Evolutionary conservation across 1,140 invertebrate genomes (phyloP).

Genomic region (Dendrolimus punctatus): DNA sequence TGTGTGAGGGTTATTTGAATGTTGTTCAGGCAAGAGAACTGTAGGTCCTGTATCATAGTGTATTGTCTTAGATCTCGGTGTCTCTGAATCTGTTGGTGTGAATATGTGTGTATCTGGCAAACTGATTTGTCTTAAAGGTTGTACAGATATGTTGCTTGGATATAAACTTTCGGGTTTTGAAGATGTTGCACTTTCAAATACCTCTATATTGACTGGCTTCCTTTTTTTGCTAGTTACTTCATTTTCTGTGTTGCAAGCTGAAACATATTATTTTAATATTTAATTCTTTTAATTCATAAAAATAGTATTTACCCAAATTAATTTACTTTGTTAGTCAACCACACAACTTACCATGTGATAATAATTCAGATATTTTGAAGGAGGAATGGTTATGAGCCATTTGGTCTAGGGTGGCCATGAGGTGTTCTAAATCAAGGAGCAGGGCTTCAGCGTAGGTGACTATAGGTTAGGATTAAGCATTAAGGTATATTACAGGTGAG

Average conservation of each 20-base stretch:
- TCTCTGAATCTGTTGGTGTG: slow-evolving; percentile 67
- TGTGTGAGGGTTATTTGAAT: slow-evolving; percentile 14
- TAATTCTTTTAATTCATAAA: slow-evolving; percentile 1
- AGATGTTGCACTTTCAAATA: slow-evolving; percentile 35
- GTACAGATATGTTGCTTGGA: slow-evolving; percentile 44
- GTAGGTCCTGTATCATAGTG: slow-evolving; percentile 48
- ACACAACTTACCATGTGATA: slow-evolving; percentile 67
- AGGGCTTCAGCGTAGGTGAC: slow-evolving; percentile 76
- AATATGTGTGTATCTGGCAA: slow-evolving; percentile 70
- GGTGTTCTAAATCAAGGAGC: slow-evolving; percentile 76
- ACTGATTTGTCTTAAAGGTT: slow-evolving; percentile 62
- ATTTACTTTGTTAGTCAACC: background rate
- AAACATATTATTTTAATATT: slow-evolving; percentile 19
- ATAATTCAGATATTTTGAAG: slow-evolving; percentile 69
- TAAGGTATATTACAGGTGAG: slow-evolving; percentile 39
- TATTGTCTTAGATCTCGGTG: slow-evolving; percentile 66
- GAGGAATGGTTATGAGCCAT: slow-evolving; percentile 70
- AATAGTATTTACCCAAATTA: slow-evolving; percentile 1
- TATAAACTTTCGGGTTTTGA: slow-evolving; percentile 46
- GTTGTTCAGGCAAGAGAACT: slow-evolving; percentile 27
- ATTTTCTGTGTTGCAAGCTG: slow-evolving; percentile 54
- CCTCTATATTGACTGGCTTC: slow-evolving; percentile 37
- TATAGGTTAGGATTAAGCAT: slow-evolving; percentile 62
- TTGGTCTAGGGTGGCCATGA: slow-evolving; percentile 71
- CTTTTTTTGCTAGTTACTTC: slow-evolving; percentile 19